These are phyloP conservation scores for Austrolebias charrua DNA, from an alignment of 2,797 vertebrate species.

Conservation along the genomic window DNA sequence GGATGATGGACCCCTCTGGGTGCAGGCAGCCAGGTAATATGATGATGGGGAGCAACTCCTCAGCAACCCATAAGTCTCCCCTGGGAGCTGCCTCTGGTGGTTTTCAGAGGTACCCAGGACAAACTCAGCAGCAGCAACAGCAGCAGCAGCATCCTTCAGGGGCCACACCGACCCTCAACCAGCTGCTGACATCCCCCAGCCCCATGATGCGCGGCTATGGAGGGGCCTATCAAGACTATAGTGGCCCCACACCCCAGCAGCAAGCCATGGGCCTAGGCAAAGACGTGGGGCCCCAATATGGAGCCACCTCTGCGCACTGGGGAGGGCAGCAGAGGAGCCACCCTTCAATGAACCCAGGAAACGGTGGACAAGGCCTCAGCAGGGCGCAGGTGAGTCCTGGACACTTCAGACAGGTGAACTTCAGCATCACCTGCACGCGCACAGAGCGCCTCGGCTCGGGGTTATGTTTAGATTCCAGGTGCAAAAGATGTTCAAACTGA, in stretches of 20 bases:
- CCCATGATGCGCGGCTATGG: constrained; percentile 93
- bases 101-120: constrained; percentile 88
- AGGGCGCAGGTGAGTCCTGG: constrained; percentile 86
- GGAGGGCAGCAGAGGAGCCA: constrained; percentile 89
- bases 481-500: not conserved
- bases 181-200: constrained; percentile 92
- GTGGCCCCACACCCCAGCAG: constrained; percentile 78
- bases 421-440: not conserved
- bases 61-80: constrained; percentile 79
- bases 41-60: constrained; percentile 81
- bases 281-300: constrained; percentile 87
- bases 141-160: constrained; percentile 87
- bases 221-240: constrained; percentile 87
- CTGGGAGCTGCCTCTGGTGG: constrained; percentile 79
- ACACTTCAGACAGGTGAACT: constrained; percentile 38
- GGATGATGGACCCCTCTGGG: constrained; percentile 84
- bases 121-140: constrained; percentile 37
- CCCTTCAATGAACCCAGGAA: constrained; percentile 86
- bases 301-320: constrained; percentile 84
- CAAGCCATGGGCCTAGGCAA: constrained; percentile 85
- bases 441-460: too few species aligned
- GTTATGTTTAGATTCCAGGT: not conserved
- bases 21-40: constrained; percentile 81
- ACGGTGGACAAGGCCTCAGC: constrained; percentile 80
- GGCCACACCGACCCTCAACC: constrained; percentile 93